phyloP scores from a whole-genome alignment of 2,113 vertebrate genomes.

The Indicator maculatus region DNA sequence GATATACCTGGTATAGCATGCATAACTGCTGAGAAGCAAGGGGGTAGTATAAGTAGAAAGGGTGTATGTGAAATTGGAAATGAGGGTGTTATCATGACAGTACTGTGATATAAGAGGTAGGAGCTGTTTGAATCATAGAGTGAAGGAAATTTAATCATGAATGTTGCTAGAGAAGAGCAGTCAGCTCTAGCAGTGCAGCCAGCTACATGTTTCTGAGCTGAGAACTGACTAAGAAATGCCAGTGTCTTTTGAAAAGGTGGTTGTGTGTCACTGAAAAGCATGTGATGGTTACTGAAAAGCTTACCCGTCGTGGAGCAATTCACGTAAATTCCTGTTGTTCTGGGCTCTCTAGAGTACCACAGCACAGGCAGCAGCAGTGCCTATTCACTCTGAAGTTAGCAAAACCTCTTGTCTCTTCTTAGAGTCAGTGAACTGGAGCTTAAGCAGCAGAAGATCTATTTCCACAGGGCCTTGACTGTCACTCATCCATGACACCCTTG shows the following conservation, averaged over 20 bases:
- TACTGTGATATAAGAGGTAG: rapidly evolving
- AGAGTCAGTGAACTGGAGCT: background rate
- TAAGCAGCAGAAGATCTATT: background rate
- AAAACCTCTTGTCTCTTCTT: background rate
- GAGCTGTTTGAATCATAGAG: background rate
- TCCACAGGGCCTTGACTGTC: background rate
- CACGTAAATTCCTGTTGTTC: background rate
- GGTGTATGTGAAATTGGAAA: background rate
- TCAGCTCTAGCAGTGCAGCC: background rate
- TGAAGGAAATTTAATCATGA: background rate
- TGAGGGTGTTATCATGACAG: background rate
- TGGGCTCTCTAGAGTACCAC: background rate
- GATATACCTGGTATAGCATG: background rate
- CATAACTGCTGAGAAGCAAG: background rate
- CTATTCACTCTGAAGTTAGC: background rate
- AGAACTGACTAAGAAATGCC: background rate
- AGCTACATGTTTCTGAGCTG: background rate
- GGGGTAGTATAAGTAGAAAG: background rate
- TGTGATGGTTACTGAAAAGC: background rate
- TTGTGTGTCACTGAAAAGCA: background rate
- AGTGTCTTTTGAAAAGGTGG: background rate
- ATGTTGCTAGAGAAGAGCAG: background rate
- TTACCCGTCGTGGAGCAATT: background rate
- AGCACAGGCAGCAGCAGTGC: background rate
- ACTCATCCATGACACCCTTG: background rate